Conservation (phyloP, 2,888 invertebrate species). For the Conomelus anceps region DNA sequence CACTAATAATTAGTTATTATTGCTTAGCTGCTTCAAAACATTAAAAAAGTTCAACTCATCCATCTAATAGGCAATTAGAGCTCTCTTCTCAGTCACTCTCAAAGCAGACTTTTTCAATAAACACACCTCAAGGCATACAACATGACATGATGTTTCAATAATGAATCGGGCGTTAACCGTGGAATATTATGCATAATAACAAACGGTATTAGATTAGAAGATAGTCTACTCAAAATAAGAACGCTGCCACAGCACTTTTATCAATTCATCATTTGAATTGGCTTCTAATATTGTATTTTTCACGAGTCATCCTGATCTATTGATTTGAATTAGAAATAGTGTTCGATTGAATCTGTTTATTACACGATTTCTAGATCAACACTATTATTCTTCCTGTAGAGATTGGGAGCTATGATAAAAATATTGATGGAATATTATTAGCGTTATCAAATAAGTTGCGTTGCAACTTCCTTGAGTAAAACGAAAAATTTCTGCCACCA, state of each 20-base stretch:
- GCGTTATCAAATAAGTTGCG: too few species aligned
- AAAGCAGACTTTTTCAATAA: too few species aligned
- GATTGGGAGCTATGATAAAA: too few species aligned
- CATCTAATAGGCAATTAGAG: neutral
- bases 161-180: neutral
- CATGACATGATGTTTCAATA: neutral
- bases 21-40: neutral
- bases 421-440: too few species aligned
- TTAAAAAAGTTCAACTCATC: neutral
- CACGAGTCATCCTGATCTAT: neutral
- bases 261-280: neutral
- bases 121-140: neutral
- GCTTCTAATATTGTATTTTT: neutral
- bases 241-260: neutral
- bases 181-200: neutral
- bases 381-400: too few species aligned
- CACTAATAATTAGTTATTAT: too few species aligned
- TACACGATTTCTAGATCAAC: neutral
- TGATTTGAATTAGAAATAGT: neutral
- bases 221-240: neutral
- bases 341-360: neutral
- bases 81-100: neutral
- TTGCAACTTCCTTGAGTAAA: too few species aligned
- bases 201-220: neutral
- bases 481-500: too few species aligned